Base-by-base conservation (phyloP, 1,140 invertebrate genomes). In the Hermatobates lingyangjiaoensis region DNA sequence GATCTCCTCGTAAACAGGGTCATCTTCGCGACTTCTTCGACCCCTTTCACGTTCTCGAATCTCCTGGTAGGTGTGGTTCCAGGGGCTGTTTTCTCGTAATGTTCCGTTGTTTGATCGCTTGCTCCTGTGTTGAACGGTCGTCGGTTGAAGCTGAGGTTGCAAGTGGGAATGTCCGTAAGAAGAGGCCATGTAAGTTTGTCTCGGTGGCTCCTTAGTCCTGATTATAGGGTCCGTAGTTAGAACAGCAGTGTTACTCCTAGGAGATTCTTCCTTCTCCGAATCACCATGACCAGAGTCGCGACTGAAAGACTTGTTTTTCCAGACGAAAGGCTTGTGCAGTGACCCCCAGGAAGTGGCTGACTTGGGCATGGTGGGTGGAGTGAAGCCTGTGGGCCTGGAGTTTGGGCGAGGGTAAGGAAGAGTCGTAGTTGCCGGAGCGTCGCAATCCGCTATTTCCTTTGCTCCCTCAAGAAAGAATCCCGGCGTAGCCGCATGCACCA, bases 1-100 rank as follows among this genome's bases (percentile, higher is more conserved):
- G 42, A 85, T 85, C 60, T 85, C 83, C 62, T 85, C 83, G 62
- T 85, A 85, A 1, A 85, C 82, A 0, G 82, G 82, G 60, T 85
- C 83, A 59, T 85, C 83, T 57, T 81, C 80, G 55, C 77, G 74
- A 49, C 66, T 66, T 30, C 55, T 54, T 26, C 63, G 62, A 24
- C 69, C 70, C 0, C 66, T 66, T 3, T 65, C 68, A 18, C 68
- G 65, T 45, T 72, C 67, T 27, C 70, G 66, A 21, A 76, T 76
- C 61, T 77, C 75, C 0, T 72, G 74, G 59, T 76, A 77, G 0
- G 73, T 74, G 57, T 77, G 74, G 56, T 74, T 74, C 60, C 66
- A 68, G n/a, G 68, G 56, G 57, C 62, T 57, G 51, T 60, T 54
- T 34, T 63, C 54, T 53, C 63, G 52, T 39, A 59, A 48, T 23